phyloP scores from a whole-genome alignment of 2,888 invertebrate species.

The Plagodis dolabraria region DNA sequence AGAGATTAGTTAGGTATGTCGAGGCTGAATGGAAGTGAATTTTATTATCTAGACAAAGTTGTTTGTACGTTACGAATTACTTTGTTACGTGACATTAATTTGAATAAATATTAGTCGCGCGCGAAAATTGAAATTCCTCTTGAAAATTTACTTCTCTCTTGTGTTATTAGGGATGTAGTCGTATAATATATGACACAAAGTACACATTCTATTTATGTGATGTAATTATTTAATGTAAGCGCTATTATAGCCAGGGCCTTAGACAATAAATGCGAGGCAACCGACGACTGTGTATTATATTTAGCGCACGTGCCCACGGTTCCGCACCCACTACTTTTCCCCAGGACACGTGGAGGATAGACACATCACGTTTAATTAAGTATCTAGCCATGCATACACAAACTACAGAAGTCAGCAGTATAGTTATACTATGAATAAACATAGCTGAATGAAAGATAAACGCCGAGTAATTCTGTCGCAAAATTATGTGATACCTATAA shows the following conservation, averaged over 20 bases:
- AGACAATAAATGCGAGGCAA: conserved; percentile 14
- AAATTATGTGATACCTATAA: neutral
- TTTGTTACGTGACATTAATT: no score
- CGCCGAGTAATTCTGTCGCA: conserved; percentile 1
- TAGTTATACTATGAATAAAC: no score
- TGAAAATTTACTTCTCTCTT: no score
- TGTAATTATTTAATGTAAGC: no score
- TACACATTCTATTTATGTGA: neutral
- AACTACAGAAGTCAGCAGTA: neutral
- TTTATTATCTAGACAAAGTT: no score
- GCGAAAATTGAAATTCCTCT: no score
- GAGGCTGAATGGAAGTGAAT: no score
- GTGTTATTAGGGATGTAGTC: no score
- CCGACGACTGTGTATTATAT: conserved; percentile 19
- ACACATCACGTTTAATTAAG: conserved; percentile 17
- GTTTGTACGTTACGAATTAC: no score
- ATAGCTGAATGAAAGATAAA: no score
- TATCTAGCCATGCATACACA: conserved; percentile 9
- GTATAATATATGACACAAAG: neutral
- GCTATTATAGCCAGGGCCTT: conserved; percentile 17
- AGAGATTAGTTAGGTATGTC: no score
- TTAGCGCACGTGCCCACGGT: conserved; percentile 20
- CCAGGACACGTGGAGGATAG: conserved; percentile 12
- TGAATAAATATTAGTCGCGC: no score
- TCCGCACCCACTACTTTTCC: conserved; percentile 12